Conservation (phyloP, 2,113 vertebrate species). For the Ctenomys sociabilis region DNA sequence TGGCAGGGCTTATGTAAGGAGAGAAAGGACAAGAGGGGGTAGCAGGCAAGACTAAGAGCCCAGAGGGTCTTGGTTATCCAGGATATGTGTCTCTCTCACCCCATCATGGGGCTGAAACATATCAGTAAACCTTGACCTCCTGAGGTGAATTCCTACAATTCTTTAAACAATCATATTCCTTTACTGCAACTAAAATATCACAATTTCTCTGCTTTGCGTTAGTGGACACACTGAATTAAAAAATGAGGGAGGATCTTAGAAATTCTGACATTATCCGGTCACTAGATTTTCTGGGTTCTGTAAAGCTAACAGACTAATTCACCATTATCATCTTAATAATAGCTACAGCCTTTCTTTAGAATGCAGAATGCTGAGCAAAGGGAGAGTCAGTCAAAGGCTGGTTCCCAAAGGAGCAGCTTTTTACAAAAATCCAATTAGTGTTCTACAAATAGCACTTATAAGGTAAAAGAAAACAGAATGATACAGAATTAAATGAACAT, state of each 20-base stretch:
- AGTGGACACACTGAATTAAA: neutral
- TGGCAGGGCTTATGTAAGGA: neutral
- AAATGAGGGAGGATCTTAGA: neutral
- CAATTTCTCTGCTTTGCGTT: neutral
- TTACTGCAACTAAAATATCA: neutral
- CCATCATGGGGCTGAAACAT: neutral
- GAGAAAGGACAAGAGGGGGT: neutral
- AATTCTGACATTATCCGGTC: neutral
- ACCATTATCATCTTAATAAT: neutral
- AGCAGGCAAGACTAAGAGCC: neutral
- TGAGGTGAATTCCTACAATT: neutral
- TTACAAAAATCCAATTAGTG: constrained; percentile 10
- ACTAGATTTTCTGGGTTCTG: neutral
- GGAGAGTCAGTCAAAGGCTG: neutral
- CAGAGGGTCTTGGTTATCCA: neutral
- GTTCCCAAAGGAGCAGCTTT: neutral
- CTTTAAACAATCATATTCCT: neutral
- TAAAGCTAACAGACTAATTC: neutral
- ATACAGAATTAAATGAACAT: neutral
- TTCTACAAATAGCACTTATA: neutral
- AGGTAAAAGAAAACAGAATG: constrained; percentile 19
- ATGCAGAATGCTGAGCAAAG: neutral
- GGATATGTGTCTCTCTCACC: neutral
- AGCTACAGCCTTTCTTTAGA: neutral
- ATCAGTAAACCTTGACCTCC: neutral